Base-by-base conservation (phyloP, 2,888 invertebrate genomes). In the Leucozona laternaria region DNA sequence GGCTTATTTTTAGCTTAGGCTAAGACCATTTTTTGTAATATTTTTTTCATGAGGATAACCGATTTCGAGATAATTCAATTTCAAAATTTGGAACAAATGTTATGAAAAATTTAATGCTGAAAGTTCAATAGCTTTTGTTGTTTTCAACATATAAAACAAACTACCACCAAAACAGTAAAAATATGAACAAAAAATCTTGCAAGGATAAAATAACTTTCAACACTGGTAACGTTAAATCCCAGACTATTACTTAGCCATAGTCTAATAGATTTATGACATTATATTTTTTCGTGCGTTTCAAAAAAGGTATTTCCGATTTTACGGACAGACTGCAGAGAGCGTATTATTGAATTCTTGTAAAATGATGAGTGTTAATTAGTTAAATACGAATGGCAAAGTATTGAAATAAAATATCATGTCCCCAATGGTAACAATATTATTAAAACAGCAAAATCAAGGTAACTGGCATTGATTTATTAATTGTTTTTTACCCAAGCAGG, bases 251-350 rank as follows among this genome's bases (percentile, higher is more conserved):
- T 17, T 68, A 72, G 34, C 20, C 25, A n/a, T n/a, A 66, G 40
- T 11, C 53, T 60, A 45, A 72, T 53, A 66, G 72, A 73, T 68
- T 68, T 55, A 60, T 60, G 50, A 79, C 58, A 58, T 13, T 48
- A 20, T 28, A 20, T 40, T 40, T 31, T 31, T 57, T 57, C 37
- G 31, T n/a, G 8, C 5, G 7, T 8, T 7, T n/a, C 6, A 43
- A n/a, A 4, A 15, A n/a, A n/a, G 7, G 43, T n/a, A n/a, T 6
- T 43, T 43, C n/a, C n/a, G 6, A 15, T n/a, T 43, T 43, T 43
- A n/a, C 15, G n/a, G 5, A 43, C 6, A 43, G n/a, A 0, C 43
- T 2, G 5, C n/a, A 8, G 43, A 15, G 43, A 43, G 2, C 5
- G 13, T 15, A 4, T 11, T 31, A 55, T 57, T 68, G 79, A 60